These are phyloP conservation scores for Argentina silus DNA, from an alignment of 2,797 vertebrate genomes.

Conservation along the genomic window DNA sequence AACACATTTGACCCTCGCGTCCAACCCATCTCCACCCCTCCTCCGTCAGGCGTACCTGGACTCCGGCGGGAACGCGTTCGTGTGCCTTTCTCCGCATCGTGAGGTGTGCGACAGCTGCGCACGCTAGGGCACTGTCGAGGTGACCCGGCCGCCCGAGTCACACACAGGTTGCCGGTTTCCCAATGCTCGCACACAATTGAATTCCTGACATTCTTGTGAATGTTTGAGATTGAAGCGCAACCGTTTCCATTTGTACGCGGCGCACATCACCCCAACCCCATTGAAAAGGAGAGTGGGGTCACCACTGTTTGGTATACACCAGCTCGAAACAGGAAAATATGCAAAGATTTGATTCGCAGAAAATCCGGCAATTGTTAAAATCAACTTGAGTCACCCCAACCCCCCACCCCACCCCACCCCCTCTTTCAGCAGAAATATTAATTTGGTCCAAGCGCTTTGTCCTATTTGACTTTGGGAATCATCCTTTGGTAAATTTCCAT, in stretches of 20 bases:
- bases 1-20: conserved; percentile 56
- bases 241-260: conserved; percentile 81
- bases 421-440: conserved; percentile 66
- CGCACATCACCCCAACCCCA: conserved; percentile 78
- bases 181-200: conserved; percentile 75
- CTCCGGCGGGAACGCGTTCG: conserved; percentile 32
- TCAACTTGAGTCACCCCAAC: conserved; percentile 77
- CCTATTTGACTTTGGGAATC: conserved; percentile 41
- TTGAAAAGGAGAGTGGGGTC: conserved; percentile 85
- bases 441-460: conserved; percentile 41
- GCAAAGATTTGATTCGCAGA: conserved; percentile 86
- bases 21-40: neutral
- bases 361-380: conserved; percentile 92
- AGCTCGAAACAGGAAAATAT: conserved; percentile 91
- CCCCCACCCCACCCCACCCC: too few species aligned
- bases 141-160: conserved; percentile 73
- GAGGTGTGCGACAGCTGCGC: conserved; percentile 22
- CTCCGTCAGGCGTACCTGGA: conserved; percentile 39
- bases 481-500: conserved; percentile 62
- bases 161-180: conserved; percentile 75
- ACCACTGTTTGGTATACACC: conserved; percentile 88
- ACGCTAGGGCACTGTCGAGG: conserved; percentile 55
- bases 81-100: conserved; percentile 14
- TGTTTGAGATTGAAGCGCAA: conserved; percentile 82
- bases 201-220: conserved; percentile 80